These are phyloP conservation scores for Acanthornis magna DNA, from an alignment of 2,797 vertebrate genomes.

Conservation along the genomic window DNA sequence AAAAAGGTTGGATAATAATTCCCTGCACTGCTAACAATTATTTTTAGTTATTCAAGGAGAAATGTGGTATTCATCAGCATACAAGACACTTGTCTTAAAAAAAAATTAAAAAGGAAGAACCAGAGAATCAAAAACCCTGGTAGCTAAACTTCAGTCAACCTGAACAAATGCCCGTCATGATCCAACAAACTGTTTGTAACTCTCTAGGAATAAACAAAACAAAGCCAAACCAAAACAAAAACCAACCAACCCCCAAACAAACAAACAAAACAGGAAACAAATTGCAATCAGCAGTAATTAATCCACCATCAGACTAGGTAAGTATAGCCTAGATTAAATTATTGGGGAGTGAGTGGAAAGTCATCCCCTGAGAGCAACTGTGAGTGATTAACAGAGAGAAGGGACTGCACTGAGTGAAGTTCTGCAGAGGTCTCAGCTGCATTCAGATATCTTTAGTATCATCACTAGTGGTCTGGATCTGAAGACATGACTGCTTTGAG, in stretches of 20 bases:
- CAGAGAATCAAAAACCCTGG: not conserved
- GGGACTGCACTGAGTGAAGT: not conserved
- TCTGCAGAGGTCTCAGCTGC: not conserved
- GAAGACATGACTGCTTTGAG: not conserved
- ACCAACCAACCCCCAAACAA: not conserved
- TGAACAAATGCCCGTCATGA: not conserved
- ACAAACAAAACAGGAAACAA: not conserved
- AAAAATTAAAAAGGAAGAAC: not conserved
- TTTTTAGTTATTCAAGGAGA: not conserved
- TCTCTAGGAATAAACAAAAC: not conserved
- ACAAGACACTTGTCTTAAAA: not conserved
- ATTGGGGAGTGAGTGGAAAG: not conserved
- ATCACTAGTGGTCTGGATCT: not conserved
- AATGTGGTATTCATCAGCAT: not conserved
- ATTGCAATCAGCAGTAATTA: not conserved
- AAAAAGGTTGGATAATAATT: not conserved
- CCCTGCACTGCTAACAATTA: not conserved
- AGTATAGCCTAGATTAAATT: not conserved
- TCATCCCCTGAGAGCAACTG: not conserved
- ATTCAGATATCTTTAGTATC: not conserved
- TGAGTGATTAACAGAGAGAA: not conserved
- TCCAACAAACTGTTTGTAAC: not conserved
- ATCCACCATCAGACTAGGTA: not conserved
- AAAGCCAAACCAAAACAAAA: rapidly evolving
- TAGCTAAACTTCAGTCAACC: not conserved